Conservation (phyloP, 2,113 vertebrate species). For the Ameiurus melas region DNA sequence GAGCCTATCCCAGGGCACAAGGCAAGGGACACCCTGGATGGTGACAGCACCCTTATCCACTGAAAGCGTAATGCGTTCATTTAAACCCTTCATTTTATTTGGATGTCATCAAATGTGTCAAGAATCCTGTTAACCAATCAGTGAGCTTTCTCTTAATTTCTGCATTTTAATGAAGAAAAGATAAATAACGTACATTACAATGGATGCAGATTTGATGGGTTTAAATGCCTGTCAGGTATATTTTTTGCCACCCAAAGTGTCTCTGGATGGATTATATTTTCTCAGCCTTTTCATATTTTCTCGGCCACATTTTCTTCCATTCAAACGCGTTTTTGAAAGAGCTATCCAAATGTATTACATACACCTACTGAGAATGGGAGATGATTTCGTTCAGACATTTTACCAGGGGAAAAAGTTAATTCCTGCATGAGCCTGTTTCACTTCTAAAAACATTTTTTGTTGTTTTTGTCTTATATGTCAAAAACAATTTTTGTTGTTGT, state of each 20-base stretch:
- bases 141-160: not conserved
- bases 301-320: not conserved
- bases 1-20: too few relatives aligned
- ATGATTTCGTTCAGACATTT: not conserved
- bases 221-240: not conserved
- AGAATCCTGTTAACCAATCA: not conserved
- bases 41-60: too few relatives aligned
- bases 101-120: not conserved
- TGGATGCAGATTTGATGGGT: not conserved
- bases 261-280: not conserved
- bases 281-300: not conserved
- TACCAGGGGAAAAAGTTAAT: not conserved
- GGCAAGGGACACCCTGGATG: too few relatives aligned
- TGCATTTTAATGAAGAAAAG: not conserved
- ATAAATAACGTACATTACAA: not conserved
- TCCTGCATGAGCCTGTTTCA: not conserved
- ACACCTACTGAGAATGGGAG: not conserved
- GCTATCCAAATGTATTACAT: constrained; percentile 4
- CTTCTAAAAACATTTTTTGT: too few relatives aligned
- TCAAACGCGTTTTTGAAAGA: not conserved
- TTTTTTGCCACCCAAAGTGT: not conserved
- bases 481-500: too few relatives aligned
- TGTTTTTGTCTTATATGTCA: too few relatives aligned
- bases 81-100: not conserved
- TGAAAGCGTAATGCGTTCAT: not conserved